Conservation (phyloP, 2,888 invertebrate species). For the Rhaphigaster nebulosa region DNA sequence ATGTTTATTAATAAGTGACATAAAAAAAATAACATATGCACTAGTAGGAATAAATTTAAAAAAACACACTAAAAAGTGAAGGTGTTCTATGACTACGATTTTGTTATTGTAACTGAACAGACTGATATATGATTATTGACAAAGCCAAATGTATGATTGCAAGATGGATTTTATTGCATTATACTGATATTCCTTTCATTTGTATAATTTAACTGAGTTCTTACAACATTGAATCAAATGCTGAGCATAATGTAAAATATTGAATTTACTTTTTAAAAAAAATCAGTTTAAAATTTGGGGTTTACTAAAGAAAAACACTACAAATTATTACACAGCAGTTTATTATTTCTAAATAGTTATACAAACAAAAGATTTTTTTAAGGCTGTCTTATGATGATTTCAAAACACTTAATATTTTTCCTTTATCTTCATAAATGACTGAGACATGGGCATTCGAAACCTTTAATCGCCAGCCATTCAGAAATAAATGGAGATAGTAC, state of each 20-base stretch:
- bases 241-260: background rate
- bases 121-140: constrained; percentile 48
- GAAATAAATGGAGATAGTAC: too few species aligned
- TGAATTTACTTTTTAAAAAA: background rate
- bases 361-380: too few species aligned
- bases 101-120: constrained; percentile 41
- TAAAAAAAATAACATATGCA: background rate
- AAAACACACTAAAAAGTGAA: constrained; percentile 26
- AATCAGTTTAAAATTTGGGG: background rate
- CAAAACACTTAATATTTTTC: too few species aligned
- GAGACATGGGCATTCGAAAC: too few species aligned
- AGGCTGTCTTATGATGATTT: too few species aligned
- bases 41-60: constrained; percentile 38
- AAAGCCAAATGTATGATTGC: constrained; percentile 32
- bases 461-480: too few species aligned
- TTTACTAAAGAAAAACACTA: background rate
- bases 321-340: too few species aligned
- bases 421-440: too few species aligned
- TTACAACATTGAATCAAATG: background rate
- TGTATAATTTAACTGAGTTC: background rate
- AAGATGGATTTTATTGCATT: constrained; percentile 55
- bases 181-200: background rate
- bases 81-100: constrained; percentile 13
- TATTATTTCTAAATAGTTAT: too few species aligned
- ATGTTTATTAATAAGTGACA: constrained; percentile 10